These are phyloP conservation scores for Pelosia muscerda DNA, from an alignment of 2,888 invertebrate species.

Conservation along the genomic window DNA sequence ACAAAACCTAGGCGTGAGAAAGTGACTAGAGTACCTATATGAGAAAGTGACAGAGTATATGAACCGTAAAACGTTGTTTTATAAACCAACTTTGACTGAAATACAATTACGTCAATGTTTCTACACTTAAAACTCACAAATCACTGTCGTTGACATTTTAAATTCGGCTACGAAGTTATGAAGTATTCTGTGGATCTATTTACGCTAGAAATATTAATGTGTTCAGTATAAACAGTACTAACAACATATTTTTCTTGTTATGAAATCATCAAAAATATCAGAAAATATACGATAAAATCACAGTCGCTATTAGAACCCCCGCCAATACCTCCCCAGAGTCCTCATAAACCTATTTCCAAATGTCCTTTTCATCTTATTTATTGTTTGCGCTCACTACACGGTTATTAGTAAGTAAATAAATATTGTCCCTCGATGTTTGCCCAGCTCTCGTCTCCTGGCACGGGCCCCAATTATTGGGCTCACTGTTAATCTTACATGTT, in stretches of 20 bases:
- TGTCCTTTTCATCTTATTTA: conserved; percentile 83
- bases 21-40: too few species aligned
- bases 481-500: conserved; percentile 69
- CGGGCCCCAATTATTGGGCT: conserved; percentile 74
- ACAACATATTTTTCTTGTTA: not conserved
- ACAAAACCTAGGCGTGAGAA: too few species aligned
- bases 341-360: conserved; percentile 83
- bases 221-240: not conserved
- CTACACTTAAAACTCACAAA: too few species aligned
- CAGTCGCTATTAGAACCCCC: conserved; percentile 12
- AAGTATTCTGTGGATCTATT: too few species aligned
- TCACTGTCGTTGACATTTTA: too few species aligned
- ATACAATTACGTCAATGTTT: too few species aligned
- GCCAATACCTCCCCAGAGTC: conserved; percentile 71
- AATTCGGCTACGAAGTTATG: too few species aligned
- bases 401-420: conserved; percentile 86
- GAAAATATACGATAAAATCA: conserved; percentile 19
- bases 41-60: too few species aligned
- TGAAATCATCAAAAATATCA: not conserved
- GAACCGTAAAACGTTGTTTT: too few species aligned
- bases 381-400: conserved; percentile 75
- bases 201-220: too few species aligned
- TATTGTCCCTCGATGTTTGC: conserved; percentile 81
- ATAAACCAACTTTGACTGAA: too few species aligned
- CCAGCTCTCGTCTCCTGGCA: conserved; percentile 73